A percentile compares a stretch with the other conserved stretches of the same genome.
These are phyloP conservation scores for Polylopha cassiicola DNA, from an alignment of 2,888 invertebrate genomes.

Conservation along the genomic window DNA sequence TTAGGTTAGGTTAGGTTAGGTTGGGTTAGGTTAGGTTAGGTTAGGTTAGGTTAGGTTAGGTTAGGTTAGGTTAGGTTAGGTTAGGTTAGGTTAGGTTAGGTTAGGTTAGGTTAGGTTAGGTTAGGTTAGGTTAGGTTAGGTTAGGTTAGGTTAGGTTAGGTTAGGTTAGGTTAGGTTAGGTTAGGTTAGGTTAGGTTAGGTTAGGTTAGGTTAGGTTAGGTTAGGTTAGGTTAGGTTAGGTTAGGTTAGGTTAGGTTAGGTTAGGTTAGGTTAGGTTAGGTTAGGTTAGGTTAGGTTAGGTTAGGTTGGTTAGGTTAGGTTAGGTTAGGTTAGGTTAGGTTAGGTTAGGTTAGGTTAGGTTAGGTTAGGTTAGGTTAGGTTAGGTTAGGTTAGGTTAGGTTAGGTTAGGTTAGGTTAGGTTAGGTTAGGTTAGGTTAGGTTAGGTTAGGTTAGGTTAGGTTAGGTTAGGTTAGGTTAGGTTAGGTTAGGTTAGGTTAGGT, in stretches of 20 bases:
- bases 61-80: conserved; percentile 25
- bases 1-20: conserved; percentile 14
- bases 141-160: conserved; percentile 29
- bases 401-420: conserved; percentile 1
- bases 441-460: too few relatives aligned
- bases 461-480: too few relatives aligned
- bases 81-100: conserved; percentile 1
- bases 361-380: background rate
- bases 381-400: conserved; percentile 1
- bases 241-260: conserved; percentile 30
- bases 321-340: conserved; percentile 1
- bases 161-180: conserved; percentile 31
- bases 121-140: conserved; percentile 24
- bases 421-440: conserved; percentile 1
- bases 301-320: background rate
- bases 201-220: conserved; percentile 20
- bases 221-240: conserved; percentile 31
- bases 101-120: conserved; percentile 14
- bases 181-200: conserved; percentile 31
- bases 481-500: too few relatives aligned
- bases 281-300: background rate
- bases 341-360: background rate
- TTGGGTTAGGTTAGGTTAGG: conserved; percentile 14
- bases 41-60: conserved; percentile 19
- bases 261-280: conserved; percentile 5